These are phyloP conservation scores for Hormiphora californensis DNA, from an alignment of 37 sponge, comb jelly and placozoan species.

Conservation along the genomic window DNA sequence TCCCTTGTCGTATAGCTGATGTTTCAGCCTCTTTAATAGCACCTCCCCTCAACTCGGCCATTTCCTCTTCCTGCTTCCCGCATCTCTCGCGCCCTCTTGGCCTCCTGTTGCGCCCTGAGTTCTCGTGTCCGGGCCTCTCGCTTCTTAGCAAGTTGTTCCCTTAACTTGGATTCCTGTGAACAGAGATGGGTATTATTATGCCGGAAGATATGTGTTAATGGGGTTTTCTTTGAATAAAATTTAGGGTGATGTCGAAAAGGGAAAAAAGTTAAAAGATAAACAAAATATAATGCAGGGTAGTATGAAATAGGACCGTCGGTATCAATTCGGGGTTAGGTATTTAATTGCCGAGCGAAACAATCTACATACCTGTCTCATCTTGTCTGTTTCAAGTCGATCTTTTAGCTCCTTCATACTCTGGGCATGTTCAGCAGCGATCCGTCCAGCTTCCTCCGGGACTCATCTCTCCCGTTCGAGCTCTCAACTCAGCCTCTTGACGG, in stretches of 20 bases:
- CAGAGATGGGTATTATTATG: too few relatives aligned
- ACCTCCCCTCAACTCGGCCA: background rate
- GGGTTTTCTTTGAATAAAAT: too few relatives aligned
- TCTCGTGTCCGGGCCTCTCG: background rate
- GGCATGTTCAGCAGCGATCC: background rate
- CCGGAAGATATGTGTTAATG: too few relatives aligned
- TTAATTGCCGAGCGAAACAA: too few relatives aligned
- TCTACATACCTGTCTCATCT: background rate
- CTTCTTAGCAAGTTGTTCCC: background rate
- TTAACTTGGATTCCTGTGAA: background rate
- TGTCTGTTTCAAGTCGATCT: background rate
- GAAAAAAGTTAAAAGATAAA: too few relatives aligned
- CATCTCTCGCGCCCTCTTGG: background rate
- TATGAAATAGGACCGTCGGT: too few relatives aligned
- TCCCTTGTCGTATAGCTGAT: background rate
- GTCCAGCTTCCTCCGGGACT: background rate
- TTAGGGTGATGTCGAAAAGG: too few relatives aligned
- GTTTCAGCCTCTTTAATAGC: background rate
- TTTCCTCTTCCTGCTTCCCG: slow-evolving; percentile 5
- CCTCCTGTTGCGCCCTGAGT: background rate
- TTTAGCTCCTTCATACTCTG: background rate
- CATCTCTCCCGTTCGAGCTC: background rate
- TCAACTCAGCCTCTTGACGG: background rate
- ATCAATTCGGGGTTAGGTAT: too few relatives aligned
- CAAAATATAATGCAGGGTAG: too few relatives aligned